These are phyloP conservation scores for Paramuricea clavata DNA, from an alignment of 92 coral and sea anemone species.

Conservation along the genomic window DNA sequence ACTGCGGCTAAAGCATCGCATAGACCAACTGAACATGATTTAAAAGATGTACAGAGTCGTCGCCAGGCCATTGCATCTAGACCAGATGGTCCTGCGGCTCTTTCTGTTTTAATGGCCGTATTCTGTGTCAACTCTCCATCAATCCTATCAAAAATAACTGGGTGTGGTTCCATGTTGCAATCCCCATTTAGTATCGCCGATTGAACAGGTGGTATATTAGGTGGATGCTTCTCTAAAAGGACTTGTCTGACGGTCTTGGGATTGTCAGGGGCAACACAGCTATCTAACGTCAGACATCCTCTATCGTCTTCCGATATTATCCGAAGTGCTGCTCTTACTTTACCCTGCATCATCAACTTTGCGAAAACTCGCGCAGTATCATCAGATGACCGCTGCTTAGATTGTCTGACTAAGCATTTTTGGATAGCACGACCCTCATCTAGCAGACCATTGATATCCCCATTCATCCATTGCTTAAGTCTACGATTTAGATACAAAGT, in stretches of 20 bases:
- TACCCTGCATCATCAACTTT: neutral
- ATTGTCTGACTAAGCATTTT: constrained; percentile 6
- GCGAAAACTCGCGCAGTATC: constrained; percentile 1
- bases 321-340: no score
- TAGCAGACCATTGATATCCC: constrained; percentile 13
- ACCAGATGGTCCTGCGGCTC: constrained; percentile 33
- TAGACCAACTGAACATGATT: no score
- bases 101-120: constrained; percentile 29
- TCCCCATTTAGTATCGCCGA: neutral
- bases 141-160: constrained; percentile 35
- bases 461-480: constrained; percentile 33
- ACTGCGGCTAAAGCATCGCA: no score
- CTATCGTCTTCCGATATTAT: no score
- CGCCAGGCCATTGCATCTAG: constrained; percentile 16
- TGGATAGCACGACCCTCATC: constrained; percentile 14
- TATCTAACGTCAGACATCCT: constrained; percentile 23
- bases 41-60: constrained; percentile 31
- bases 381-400: neutral
- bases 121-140: constrained; percentile 13
- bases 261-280: neutral
- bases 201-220: neutral
- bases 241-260: constrained; percentile 6
- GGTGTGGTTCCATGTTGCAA: neutral
- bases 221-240: constrained; percentile 27
- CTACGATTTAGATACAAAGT: constrained; percentile 21